Base-by-base conservation (phyloP, 2,888 invertebrate species). In the Macrophya alboannulata region DNA sequence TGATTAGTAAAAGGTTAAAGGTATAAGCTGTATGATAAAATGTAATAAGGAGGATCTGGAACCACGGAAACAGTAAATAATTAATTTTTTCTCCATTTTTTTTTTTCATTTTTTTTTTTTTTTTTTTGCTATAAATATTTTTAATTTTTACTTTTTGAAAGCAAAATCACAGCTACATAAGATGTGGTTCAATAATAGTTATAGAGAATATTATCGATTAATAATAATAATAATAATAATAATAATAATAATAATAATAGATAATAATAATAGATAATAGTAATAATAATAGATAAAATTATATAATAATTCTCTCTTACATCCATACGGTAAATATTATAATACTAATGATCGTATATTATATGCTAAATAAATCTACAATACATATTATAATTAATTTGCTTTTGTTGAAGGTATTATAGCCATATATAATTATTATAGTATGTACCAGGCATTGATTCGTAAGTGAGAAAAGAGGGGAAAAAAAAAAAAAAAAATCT, bases 141-240 rank as follows among this genome's bases (percentile, higher is more conserved):
- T 92, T 93, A 92, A 92, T 92, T 91, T 93, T 93, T 91, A 93
- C 93, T 93, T 93, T 91, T 92, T 91, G 91, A 93, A 93, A 93
- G 93, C 93, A 92, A 93, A 93, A 93, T 93, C 93, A 93, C 93
- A 93, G 93, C 93, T 93, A 93, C 93, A 93, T 93, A 93, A 92
- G 90, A 92, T 92, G 92, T 93, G 90, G 91, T 92, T 92, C 91
- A 89, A 91, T 92, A 90, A 90, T 92, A 90, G 89, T 90, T 86
- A 86, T 89, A 87, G 90, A 89, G 91, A 90, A 89, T 91, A 91
- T 89, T 90, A 90, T 86, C 76, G 62, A 84, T 76, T 74, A 81
- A 85, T 85, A 84, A 59, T 87, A 85, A 43, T 86, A 86, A 86
- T 87, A 88, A 87, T 87, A 85, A 84, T 87, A 88, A 87, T 86